Percentiles rank a stretch among this genome's conserved stretches.
Conservation (phyloP, 2,888 invertebrate species). For the Acleris cristana region DNA sequence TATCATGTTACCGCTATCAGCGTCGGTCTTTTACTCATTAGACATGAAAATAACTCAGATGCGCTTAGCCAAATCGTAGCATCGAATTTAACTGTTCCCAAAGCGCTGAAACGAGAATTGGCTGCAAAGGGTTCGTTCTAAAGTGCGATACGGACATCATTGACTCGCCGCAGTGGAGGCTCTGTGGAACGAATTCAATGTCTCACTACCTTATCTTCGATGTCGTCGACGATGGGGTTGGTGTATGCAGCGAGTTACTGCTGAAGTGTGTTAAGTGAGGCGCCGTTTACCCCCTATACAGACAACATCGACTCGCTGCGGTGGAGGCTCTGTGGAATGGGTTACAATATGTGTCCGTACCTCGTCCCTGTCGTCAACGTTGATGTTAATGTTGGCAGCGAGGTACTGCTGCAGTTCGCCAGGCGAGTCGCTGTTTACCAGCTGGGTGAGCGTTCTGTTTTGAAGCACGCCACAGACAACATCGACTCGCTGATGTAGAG, state of each 20-base stretch:
- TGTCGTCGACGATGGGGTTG: slow-evolving; percentile 92
- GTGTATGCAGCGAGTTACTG: slow-evolving; percentile 92
- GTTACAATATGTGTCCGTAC: slow-evolving; percentile 72
- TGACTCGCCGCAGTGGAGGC: no score
- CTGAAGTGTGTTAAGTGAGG: no score
- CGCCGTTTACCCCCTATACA: no score
- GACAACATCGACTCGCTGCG: slow-evolving; percentile 96
- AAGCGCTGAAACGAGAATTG: no score
- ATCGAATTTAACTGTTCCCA: no score
- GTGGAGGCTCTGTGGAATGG: slow-evolving; percentile 89
- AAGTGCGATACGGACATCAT: no score
- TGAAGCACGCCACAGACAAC: slow-evolving; percentile 93
- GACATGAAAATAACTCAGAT: no score
- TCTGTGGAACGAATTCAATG: background rate
- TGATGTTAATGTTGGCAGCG: slow-evolving; percentile 91
- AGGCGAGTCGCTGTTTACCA: slow-evolving; percentile 91
- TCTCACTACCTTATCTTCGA: slow-evolving; percentile 88
- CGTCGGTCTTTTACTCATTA: no score
- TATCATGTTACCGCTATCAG: no score
- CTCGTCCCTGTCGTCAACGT: slow-evolving; percentile 94
- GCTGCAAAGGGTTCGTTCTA: no score
- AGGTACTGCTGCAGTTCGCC: slow-evolving; percentile 91
- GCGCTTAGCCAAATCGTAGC: no score
- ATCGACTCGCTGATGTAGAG: slow-evolving; percentile 95
- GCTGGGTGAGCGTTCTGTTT: slow-evolving; percentile 87